Evolutionary conservation across 2,888 invertebrate species (phyloP), one percentile per base, ranked within the genome.

Genomic region (Drosophila pegasa): DNA sequence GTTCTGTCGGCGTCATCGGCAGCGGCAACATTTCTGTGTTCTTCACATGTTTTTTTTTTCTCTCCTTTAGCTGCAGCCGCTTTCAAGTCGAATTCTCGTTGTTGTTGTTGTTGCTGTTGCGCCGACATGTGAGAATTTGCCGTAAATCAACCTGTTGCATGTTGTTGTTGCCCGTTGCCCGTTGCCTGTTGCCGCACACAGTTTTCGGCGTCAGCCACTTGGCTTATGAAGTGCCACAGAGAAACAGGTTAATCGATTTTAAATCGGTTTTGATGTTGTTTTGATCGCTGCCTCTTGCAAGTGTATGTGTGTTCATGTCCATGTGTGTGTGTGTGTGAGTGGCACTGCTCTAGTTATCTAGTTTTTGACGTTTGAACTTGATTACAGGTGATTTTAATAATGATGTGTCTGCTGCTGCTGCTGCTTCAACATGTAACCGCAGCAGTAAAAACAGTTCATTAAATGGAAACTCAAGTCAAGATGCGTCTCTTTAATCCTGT

Each of bases 191-290:
- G 79, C 74, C 72, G 68, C 73, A 80, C 72, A 74, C 66, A 67
- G 73, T 85, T 81, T 82, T 75, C 83, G 71, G 71, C 86, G 71
- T 73, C 79, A 45, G 52, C 67, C 67, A 78, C 75, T 83, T 74
- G 82, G 75, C 87, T 86, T 84, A 84, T 81, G 77, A 84, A 80
- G 78, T 83, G 82, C 78, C 80, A 78, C 67, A 59, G 78, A 80
- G 76, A 87, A 88, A 88, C 88, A 87, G 88, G 86, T 87, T 87
- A 87, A 87, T 87, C 86, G 88, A 87, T 87, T 87, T 87, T 87
- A 88, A 87, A 87, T 87, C 88, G 86, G 73, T 84, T 87, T 82
- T 87, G 82, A 87, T 87, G 88, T 78, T 87, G 73, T 88, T 88
- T 84, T 87, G 86, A 87, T 87, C 87, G 74, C 70, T 78, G 71